These are phyloP conservation scores for Phyllopteryx taeniolatus DNA, from an alignment of 2,113 vertebrate species.

Conservation along the genomic window DNA sequence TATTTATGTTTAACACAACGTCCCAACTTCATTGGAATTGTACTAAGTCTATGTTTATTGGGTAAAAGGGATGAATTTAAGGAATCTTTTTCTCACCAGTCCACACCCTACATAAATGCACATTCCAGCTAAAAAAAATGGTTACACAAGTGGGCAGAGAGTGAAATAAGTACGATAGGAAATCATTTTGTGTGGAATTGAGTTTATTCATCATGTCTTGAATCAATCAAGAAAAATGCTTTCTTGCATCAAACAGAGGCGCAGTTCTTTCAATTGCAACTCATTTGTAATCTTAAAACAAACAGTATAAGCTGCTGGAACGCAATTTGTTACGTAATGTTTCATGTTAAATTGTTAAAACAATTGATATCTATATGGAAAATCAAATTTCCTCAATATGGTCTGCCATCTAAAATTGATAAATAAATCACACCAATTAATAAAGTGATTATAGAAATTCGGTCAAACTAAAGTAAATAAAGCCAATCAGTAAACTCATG, in stretches of 20 bases:
- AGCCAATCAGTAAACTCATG: neutral
- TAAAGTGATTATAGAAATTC: neutral
- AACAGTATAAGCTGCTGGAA: neutral
- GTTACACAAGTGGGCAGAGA: constrained; percentile 13
- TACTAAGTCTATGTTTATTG: constrained; percentile 3
- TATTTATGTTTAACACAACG: too few relatives aligned
- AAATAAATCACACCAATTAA: neutral
- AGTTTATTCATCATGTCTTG: neutral
- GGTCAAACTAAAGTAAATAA: neutral
- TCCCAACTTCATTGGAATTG: too few relatives aligned
- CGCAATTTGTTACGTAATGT: too few relatives aligned
- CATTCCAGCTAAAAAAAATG: constrained; percentile 12
- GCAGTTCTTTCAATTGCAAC: neutral
- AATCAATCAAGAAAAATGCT: neutral
- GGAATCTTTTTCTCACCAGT: constrained; percentile 6
- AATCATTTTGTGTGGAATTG: neutral
- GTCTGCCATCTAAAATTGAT: neutral
- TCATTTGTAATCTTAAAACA: neutral
- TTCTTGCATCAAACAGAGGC: neutral
- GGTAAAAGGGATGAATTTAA: neutral
- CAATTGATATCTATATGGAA: too few relatives aligned
- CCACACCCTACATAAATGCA: constrained; percentile 7
- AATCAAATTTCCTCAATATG: neutral
- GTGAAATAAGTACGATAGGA: constrained; percentile 1
- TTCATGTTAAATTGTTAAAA: neutral